phyloP scores from a whole-genome alignment of 2,888 invertebrate genomes.

The Hyposoter didymator region DNA sequence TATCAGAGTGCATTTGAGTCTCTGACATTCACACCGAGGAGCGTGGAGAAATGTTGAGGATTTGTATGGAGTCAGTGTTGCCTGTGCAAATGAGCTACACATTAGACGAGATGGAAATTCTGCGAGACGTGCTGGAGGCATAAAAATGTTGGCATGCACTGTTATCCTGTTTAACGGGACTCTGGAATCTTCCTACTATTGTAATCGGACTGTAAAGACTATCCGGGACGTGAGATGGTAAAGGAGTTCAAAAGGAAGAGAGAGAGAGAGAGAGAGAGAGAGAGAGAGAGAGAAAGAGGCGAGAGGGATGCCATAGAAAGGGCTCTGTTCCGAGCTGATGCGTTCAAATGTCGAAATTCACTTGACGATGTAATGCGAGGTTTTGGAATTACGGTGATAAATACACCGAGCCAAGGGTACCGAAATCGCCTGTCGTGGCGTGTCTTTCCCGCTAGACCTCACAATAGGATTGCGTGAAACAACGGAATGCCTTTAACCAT shows the following conservation, averaged over 20 bases:
- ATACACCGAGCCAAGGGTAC: slow-evolving; percentile 10
- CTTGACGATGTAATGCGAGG: slow-evolving; percentile 77
- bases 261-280: slow-evolving; percentile 10
- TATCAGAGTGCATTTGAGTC: background rate
- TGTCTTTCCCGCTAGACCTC: slow-evolving; percentile 68
- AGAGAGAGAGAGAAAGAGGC: slow-evolving; percentile 23
- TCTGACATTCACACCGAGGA: slow-evolving; percentile 1
- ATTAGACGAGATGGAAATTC: slow-evolving; percentile 56
- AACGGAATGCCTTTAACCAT: slow-evolving; percentile 73
- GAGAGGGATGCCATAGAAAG: slow-evolving; percentile 59
- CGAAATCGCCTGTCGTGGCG: slow-evolving; percentile 27
- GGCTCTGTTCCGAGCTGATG: slow-evolving; percentile 67
- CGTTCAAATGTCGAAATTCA: slow-evolving; percentile 78
- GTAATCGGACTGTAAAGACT: slow-evolving; percentile 64
- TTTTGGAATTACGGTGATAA: slow-evolving; percentile 75
- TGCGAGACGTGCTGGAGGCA: background rate
- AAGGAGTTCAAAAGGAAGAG: background rate
- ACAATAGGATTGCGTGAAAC: slow-evolving; percentile 79
- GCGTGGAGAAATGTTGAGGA: slow-evolving; percentile 11
- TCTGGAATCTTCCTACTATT: slow-evolving; percentile 53
- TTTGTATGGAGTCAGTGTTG: slow-evolving; percentile 49
- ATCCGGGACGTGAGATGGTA: slow-evolving; percentile 22
- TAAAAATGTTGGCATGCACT: slow-evolving; percentile 46
- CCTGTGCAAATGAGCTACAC: slow-evolving; percentile 50
- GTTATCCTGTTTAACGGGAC: slow-evolving; percentile 33